Evolutionary conservation across 2,888 invertebrate genomes (phyloP).

Genomic region (Drosophila rellima): DNA sequence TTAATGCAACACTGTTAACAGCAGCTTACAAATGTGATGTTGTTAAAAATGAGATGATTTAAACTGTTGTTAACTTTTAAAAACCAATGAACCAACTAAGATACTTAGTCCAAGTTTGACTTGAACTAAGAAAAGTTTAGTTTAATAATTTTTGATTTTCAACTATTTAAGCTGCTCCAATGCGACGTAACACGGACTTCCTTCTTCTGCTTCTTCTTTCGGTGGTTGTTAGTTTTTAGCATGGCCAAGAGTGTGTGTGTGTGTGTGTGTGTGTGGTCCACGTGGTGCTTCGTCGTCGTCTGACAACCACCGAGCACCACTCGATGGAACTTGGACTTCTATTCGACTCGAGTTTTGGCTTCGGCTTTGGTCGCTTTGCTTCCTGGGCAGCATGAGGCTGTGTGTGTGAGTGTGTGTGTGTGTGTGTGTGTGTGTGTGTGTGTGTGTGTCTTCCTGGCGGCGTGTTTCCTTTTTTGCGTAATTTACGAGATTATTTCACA

Average conservation of each 20-base stretch:
- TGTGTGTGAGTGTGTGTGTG: too few species aligned
- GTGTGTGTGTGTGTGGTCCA: constrained; percentile 43
- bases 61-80: too few species aligned
- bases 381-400: constrained; percentile 35
- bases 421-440: too few species aligned
- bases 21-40: too few species aligned
- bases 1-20: neutral
- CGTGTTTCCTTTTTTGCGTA: constrained; percentile 81
- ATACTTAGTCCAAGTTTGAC: neutral
- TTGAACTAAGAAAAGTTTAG: neutral
- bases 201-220: neutral
- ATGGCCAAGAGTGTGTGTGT: constrained; percentile 30
- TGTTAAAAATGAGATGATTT: too few species aligned
- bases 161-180: constrained; percentile 38
- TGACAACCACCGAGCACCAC: constrained; percentile 61
- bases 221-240: constrained; percentile 61
- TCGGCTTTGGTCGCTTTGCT: constrained; percentile 33
- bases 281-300: constrained; percentile 67
- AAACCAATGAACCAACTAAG: neutral
- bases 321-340: constrained; percentile 9
- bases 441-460: constrained; percentile 51
- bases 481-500: constrained; percentile 82
- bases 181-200: constrained; percentile 7
- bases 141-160: neutral
- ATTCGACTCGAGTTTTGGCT: constrained; percentile 9